Conservation (phyloP, 2,113 vertebrate genomes). For the Siniperca knerii region DNA sequence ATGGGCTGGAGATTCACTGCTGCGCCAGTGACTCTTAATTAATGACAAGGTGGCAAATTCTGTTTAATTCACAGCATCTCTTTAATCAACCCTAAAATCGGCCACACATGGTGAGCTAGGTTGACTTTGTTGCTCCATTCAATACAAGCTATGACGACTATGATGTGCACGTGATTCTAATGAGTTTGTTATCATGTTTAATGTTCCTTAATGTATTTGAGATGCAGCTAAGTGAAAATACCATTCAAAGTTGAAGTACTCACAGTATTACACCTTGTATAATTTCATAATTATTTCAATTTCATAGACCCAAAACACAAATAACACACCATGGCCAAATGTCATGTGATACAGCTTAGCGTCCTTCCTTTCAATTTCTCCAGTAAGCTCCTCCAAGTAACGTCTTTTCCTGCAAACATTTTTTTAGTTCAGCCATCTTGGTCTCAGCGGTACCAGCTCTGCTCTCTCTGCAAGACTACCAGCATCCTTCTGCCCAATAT, state of each 20-base stretch:
- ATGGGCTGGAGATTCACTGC: not conserved
- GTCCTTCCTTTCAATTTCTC: slow-evolving; percentile 8
- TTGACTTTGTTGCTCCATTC: not conserved
- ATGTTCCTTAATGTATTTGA: not conserved
- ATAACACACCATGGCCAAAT: not conserved
- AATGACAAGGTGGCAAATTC: not conserved
- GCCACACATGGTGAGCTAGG: not conserved
- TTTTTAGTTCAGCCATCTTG: slow-evolving; percentile 38
- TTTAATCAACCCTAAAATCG: not conserved
- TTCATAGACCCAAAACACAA: not conserved
- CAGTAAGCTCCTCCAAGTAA: slow-evolving; percentile 7
- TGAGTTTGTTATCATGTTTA: not conserved
- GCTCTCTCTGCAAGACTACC: not conserved
- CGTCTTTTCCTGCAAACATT: slow-evolving; percentile 31
- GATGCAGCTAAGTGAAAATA: not conserved
- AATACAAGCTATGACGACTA: not conserved
- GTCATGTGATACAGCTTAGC: slow-evolving; percentile 4
- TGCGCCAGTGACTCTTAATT: not conserved
- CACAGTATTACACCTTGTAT: not conserved
- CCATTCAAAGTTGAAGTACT: not conserved
- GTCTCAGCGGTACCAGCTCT: slow-evolving; percentile 31
- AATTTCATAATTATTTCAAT: not conserved
- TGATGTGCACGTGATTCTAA: not conserved
- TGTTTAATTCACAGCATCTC: not conserved
- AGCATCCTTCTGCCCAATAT: slow-evolving; percentile 7